phyloP scores from a whole-genome alignment of 2,888 invertebrate species.

The Norana najaformis region DNA sequence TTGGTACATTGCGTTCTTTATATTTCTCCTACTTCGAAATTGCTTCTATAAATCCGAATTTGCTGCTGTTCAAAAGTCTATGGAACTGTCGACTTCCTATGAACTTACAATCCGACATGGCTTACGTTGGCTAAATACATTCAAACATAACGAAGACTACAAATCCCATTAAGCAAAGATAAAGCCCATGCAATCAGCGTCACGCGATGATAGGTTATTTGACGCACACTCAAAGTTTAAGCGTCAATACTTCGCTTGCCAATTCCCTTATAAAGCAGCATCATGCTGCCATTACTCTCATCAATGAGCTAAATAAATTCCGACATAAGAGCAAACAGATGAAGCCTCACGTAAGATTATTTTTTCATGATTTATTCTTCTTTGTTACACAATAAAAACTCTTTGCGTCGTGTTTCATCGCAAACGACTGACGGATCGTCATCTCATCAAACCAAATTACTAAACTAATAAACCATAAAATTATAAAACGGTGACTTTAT shows the following conservation, averaged over 20 bases:
- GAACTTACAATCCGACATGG: neutral
- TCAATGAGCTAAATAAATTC: neutral
- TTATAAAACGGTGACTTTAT: conserved; percentile 10
- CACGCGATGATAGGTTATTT: neutral
- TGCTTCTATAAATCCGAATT: neutral
- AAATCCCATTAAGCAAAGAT: neutral
- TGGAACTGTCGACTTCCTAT: neutral
- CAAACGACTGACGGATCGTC: neutral
- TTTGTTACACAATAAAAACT: conserved; percentile 13
- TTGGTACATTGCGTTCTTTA: neutral
- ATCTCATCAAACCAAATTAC: neutral
- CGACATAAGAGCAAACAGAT: neutral
- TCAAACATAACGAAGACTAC: neutral
- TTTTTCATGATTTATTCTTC: conserved; percentile 13
- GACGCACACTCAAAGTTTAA: neutral
- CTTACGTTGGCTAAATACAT: neutral
- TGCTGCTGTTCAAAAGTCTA: neutral
- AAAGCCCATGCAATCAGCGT: neutral
- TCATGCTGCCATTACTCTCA: neutral
- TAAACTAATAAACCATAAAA: conserved; percentile 13
- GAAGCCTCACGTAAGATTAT: neutral
- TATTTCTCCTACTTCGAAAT: neutral
- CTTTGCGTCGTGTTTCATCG: neutral
- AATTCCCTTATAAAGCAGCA: neutral
- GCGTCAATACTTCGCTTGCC: neutral